phyloP scores from a whole-genome alignment of 2,888 invertebrate species.

The Thera obeliscata region DNA sequence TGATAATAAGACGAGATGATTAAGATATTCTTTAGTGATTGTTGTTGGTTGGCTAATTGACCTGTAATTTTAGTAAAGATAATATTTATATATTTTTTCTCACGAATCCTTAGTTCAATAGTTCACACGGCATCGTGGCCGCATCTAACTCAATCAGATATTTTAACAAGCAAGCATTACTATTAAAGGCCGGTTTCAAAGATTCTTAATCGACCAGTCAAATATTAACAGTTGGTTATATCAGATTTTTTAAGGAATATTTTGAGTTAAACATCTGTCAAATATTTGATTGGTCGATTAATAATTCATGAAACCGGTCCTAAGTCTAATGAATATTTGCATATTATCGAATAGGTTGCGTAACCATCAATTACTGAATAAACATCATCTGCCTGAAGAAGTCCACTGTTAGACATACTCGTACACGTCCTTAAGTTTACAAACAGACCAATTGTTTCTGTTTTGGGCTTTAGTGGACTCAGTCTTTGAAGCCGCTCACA shows the following conservation, averaged over 20 bases:
- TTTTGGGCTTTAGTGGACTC: too few species aligned
- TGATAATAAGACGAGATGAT: not conserved
- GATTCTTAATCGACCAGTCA: too few species aligned
- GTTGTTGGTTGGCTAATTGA: not conserved
- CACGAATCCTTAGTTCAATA: conserved; percentile 24
- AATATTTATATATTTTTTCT: conserved; percentile 13
- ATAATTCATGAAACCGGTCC: too few species aligned
- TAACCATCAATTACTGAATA: not conserved
- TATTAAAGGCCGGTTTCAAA: not conserved
- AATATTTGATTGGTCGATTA: too few species aligned
- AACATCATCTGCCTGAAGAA: not conserved
- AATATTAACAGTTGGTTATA: too few species aligned
- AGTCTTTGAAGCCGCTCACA: too few species aligned
- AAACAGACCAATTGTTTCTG: too few species aligned
- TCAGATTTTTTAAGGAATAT: too few species aligned
- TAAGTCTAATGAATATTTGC: not conserved
- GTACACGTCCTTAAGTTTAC: too few species aligned
- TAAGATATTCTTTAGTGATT: not conserved
- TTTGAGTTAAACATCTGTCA: too few species aligned
- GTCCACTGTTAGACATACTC: too few species aligned
- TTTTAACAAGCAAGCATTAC: conserved; percentile 1
- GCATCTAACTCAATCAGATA: conserved; percentile 15
- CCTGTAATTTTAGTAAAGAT: not conserved
- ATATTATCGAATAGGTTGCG: conserved; percentile 1
- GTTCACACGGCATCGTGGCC: conserved; percentile 22